Evolutionary conservation across 2,888 invertebrate species (phyloP).

Genomic region (Drosophila tanythrix): DNA sequence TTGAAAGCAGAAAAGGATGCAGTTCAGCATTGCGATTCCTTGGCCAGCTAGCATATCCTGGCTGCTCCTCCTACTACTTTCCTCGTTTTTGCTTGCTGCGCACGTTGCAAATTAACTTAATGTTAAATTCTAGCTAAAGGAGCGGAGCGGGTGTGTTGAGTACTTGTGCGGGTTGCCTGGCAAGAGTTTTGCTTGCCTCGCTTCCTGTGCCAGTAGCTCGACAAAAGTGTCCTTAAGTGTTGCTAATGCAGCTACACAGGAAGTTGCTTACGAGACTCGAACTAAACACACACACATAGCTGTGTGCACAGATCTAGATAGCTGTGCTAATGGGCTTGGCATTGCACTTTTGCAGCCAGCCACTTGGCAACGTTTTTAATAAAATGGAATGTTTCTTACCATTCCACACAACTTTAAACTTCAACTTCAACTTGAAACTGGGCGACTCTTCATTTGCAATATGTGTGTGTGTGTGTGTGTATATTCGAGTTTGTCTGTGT

Average conservation of each 20-base stretch:
- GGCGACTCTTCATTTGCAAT: slow-evolving; percentile 40
- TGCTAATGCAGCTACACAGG: slow-evolving; percentile 75
- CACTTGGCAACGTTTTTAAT: slow-evolving; percentile 76
- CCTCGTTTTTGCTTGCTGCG: slow-evolving; percentile 59
- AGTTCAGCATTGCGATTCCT: slow-evolving; percentile 8
- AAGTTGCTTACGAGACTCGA: slow-evolving; percentile 76
- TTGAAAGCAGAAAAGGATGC: slow-evolving; percentile 1
- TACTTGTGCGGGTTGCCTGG: slow-evolving; percentile 36
- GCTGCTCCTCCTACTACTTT: not conserved
- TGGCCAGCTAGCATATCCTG: not conserved
- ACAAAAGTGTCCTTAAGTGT: slow-evolving; percentile 78
- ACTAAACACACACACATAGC: slow-evolving; percentile 28
- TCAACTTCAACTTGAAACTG: slow-evolving; percentile 32
- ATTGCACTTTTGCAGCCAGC: slow-evolving; percentile 73
- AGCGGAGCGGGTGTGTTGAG: not conserved
- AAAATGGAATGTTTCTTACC: slow-evolving; percentile 62
- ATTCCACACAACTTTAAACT: slow-evolving; percentile 44
- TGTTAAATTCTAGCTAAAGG: slow-evolving; percentile 55
- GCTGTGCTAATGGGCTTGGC: slow-evolving; percentile 65
- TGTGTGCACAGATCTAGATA: slow-evolving; percentile 23
- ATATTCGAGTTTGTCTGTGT: not conserved
- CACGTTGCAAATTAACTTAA: slow-evolving; percentile 79
- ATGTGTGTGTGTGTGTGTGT: not conserved
- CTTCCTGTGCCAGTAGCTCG: slow-evolving; percentile 65
- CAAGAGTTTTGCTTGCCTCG: slow-evolving; percentile 69